phyloP scores from a whole-genome alignment of 2,888 invertebrate species.

The Deilephila porcellus region DNA sequence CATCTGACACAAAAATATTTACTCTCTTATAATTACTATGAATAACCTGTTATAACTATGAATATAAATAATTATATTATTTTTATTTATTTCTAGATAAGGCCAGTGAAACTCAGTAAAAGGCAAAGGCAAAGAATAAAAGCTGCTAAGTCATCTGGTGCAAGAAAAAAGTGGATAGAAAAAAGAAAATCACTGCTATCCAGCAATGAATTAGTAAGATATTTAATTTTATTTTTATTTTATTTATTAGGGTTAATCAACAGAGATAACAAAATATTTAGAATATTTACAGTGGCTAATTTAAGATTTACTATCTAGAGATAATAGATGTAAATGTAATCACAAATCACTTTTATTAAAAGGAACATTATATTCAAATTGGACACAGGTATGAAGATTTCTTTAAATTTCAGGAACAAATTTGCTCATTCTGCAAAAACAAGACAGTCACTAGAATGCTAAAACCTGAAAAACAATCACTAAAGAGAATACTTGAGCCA shows the following conservation, averaged over 20 bases:
- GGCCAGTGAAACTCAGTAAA: slow-evolving; percentile 57
- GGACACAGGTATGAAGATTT: too few species aligned
- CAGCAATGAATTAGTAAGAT: slow-evolving; percentile 68
- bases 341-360: too few species aligned
- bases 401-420: slow-evolving; percentile 61
- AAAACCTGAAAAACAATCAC: slow-evolving; percentile 53
- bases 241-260: too few species aligned
- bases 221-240: too few species aligned
- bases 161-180: slow-evolving; percentile 40
- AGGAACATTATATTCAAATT: too few species aligned
- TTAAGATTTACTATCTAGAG: not conserved
- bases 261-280: too few species aligned
- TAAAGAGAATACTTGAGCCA: not conserved
- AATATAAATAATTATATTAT: not conserved
- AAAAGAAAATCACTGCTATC: slow-evolving; percentile 47
- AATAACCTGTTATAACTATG: too few species aligned
- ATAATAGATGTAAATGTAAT: too few species aligned
- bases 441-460: slow-evolving; percentile 47
- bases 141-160: slow-evolving; percentile 41
- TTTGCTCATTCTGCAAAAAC: slow-evolving; percentile 68
- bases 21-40: too few species aligned
- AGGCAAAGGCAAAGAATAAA: slow-evolving; percentile 59
- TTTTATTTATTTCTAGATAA: slow-evolving; percentile 54
- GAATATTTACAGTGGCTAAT: too few species aligned
- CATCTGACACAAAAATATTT: too few species aligned